A percentile compares a stretch with the other conserved stretches of the same genome.
phyloP scores from a whole-genome alignment of 2,797 vertebrate genomes.

The Catamblyrhynchus diadema region DNA sequence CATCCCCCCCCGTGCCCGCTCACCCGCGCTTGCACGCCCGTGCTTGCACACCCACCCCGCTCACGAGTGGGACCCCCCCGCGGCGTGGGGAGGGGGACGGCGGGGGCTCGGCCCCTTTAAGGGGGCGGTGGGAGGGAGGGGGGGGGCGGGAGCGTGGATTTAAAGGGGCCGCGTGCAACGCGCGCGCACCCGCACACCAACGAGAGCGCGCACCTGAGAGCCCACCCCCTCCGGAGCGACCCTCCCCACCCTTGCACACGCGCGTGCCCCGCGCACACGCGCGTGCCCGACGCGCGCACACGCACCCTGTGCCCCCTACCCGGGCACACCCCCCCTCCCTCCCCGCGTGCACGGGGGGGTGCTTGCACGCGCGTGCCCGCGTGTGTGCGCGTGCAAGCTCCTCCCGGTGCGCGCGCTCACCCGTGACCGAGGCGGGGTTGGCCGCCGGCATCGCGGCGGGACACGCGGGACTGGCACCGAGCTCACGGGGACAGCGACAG shows the following conservation, averaged over 20 bases:
- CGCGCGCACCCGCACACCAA: background rate
- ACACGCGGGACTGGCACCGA: background rate
- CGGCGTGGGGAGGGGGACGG: background rate
- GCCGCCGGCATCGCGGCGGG: background rate
- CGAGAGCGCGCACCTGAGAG: too few species aligned
- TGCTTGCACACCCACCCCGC: background rate
- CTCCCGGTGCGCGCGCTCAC: background rate
- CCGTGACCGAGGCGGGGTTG: background rate
- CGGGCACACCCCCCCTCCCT: too few species aligned
- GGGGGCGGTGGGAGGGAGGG: background rate
- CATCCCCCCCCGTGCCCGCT: background rate
- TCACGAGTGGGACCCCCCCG: background rate
- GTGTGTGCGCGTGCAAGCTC: too few species aligned
- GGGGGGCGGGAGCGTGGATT: background rate
- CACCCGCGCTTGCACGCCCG: background rate
- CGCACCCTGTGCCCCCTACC: too few species aligned
- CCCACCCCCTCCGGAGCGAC: too few species aligned
- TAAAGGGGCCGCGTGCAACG: background rate
- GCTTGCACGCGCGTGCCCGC: too few species aligned
- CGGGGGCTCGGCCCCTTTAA: background rate
- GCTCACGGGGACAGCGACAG: background rate
- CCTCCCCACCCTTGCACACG: too few species aligned
- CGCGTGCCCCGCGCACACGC: too few species aligned
- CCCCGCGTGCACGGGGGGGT: too few species aligned
- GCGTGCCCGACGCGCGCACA: too few species aligned